phyloP scores from a whole-genome alignment of 2,888 invertebrate genomes.

The Gymnocheta viridis region DNA sequence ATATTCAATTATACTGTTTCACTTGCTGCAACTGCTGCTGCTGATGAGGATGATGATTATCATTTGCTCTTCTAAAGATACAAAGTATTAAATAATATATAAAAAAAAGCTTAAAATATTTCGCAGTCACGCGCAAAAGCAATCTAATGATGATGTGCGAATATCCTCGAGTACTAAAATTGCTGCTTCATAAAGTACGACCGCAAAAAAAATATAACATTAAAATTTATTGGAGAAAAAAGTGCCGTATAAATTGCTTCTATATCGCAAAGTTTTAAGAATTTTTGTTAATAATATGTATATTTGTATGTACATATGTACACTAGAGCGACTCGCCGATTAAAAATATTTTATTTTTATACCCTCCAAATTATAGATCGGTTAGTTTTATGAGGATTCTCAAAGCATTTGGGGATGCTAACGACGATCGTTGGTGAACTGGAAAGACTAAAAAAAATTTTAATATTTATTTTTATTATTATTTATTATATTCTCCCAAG shows the following conservation, averaged over 20 bases:
- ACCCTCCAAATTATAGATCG: too few species aligned
- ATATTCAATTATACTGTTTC: too few species aligned
- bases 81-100: background rate
- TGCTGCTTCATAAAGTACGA: conserved; percentile 3
- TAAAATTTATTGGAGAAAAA: conserved; percentile 20
- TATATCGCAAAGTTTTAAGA: conserved; percentile 2
- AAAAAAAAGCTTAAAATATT: conserved; percentile 28
- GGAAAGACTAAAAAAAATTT: too few species aligned
- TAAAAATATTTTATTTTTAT: too few species aligned
- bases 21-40: background rate
- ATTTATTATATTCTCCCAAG: too few species aligned
- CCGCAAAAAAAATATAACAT: conserved; percentile 12
- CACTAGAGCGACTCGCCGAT: too few species aligned
- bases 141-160: conserved; percentile 64
- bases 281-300: background rate
- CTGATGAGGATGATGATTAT: conserved; percentile 9
- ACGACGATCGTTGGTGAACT: too few species aligned
- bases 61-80: conserved; percentile 15
- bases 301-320: too few species aligned
- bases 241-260: background rate
- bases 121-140: conserved; percentile 64
- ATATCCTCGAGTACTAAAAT: conserved; percentile 23
- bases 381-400: too few species aligned
- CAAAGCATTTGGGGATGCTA: too few species aligned
- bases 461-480: too few species aligned